Conservation (phyloP, 2,888 invertebrate species). For the Thecophora atra region DNA sequence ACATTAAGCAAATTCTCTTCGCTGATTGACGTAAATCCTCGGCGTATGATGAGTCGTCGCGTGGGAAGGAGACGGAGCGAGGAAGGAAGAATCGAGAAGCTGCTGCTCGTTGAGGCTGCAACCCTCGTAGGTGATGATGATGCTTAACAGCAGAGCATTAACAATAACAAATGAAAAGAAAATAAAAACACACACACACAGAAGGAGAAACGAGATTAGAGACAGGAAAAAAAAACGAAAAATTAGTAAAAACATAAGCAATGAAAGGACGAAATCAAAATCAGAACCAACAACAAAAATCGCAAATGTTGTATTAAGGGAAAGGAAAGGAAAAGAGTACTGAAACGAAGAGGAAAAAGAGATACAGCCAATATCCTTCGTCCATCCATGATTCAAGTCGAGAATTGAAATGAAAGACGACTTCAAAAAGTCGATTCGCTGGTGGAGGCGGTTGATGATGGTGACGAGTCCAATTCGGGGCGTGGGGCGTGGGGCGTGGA, state of each 20-base stretch:
- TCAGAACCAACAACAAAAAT: neutral
- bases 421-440: neutral
- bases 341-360: neutral
- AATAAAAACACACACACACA: neutral
- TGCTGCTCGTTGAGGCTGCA: neutral
- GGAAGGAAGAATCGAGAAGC: neutral
- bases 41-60: constrained; percentile 43
- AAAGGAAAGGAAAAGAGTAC: neutral
- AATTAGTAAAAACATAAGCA: neutral
- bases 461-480: neutral
- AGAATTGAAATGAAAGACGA: neutral
- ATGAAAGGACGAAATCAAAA: neutral
- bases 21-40: constrained; percentile 49
- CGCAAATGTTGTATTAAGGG: neutral
- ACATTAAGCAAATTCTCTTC: constrained; percentile 43
- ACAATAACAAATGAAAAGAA: neutral
- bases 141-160: neutral
- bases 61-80: neutral
- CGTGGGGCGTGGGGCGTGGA: neutral
- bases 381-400: neutral
- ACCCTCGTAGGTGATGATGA: neutral
- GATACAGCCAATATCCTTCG: neutral
- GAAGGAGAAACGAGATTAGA: neutral
- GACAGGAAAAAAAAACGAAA: neutral
- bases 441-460: neutral